Evolutionary conservation across 2,797 vertebrate genomes (phyloP).

Genomic region (Danio jaintianensis): DNA sequence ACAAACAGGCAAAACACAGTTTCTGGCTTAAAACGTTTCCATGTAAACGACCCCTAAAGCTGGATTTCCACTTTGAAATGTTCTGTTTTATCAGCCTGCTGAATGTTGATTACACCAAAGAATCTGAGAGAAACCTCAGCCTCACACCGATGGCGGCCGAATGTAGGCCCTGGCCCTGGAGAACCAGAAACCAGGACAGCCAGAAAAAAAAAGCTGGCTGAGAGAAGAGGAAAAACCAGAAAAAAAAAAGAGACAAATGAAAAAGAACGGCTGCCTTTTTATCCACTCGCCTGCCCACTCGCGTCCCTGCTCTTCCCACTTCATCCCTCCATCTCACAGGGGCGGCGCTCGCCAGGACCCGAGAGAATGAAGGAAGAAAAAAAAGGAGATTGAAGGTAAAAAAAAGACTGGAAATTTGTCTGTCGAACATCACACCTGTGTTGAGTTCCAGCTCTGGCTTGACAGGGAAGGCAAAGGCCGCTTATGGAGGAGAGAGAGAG

Average conservation of each 20-base stretch:
- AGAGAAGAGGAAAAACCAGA: conserved; percentile 43
- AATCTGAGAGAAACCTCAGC: conserved; percentile 33
- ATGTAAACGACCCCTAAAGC: neutral
- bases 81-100: conserved; percentile 44
- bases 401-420: conserved; percentile 33
- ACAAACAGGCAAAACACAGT: too few relatives aligned
- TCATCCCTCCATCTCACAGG: conserved; percentile 36
- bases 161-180: conserved; percentile 56
- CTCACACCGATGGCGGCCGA: conserved; percentile 46
- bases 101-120: conserved; percentile 57
- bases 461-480: conserved; percentile 53
- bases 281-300: conserved; percentile 18
- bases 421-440: conserved; percentile 61
- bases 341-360: conserved; percentile 10
- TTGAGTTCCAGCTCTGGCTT: conserved; percentile 46
- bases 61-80: conserved; percentile 34
- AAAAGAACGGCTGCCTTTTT: conserved; percentile 39
- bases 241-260: conserved; percentile 27
- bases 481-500: conserved; percentile 56
- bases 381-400: conserved; percentile 44
- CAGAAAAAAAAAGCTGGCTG: conserved; percentile 51
- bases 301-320: conserved; percentile 4
- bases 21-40: too few relatives aligned
- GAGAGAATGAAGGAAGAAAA: conserved; percentile 20
- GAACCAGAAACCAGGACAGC: conserved; percentile 60